Conservation (phyloP, 2,888 invertebrate genomes). For the Chrysopilus asiliformis region DNA sequence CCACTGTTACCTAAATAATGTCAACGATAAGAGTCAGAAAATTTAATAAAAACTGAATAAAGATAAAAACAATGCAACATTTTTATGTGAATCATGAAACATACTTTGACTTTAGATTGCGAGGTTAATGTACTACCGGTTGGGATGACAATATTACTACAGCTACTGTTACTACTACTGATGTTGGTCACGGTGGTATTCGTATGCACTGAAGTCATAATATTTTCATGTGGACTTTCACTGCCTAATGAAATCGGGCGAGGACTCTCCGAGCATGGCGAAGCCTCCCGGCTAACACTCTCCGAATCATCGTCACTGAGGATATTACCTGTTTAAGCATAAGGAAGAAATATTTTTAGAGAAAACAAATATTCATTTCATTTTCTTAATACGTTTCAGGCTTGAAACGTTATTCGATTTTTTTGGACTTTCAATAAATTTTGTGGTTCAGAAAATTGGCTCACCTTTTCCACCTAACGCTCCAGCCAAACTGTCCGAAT, state of each 20-base stretch:
- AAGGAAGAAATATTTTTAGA: background rate
- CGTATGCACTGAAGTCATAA: constrained; percentile 28
- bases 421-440: too few relatives aligned
- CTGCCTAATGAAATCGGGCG: constrained; percentile 17
- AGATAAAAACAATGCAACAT: too few relatives aligned
- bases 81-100: too few relatives aligned
- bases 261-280: constrained; percentile 54
- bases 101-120: background rate
- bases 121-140: background rate
- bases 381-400: too few relatives aligned
- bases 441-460: too few relatives aligned
- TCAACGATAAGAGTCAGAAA: background rate
- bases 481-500: constrained; percentile 38
- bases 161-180: too few relatives aligned
- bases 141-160: too few relatives aligned
- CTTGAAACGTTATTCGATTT: too few relatives aligned
- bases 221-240: constrained; percentile 31
- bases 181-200: constrained; percentile 15
- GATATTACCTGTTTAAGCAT: constrained; percentile 16
- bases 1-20: constrained; percentile 53
- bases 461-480: constrained; percentile 29
- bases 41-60: too few relatives aligned
- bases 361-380: too few relatives aligned
- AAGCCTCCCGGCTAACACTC: constrained; percentile 54
- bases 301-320: constrained; percentile 51